These are phyloP conservation scores for Prinia subflava DNA, from an alignment of 2,113 vertebrate species.

Conservation along the genomic window DNA sequence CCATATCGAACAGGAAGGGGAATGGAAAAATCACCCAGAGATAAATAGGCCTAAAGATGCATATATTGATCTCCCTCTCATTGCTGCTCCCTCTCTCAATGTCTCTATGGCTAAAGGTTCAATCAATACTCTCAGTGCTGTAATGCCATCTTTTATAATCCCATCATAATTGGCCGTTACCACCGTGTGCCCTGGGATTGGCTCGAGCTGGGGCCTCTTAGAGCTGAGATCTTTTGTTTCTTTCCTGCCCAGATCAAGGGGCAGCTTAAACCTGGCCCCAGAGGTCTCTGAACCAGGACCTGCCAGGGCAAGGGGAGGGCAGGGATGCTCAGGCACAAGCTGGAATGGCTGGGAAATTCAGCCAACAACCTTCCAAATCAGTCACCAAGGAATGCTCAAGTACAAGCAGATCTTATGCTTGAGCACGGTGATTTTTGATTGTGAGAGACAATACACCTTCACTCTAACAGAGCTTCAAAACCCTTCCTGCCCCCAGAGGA, in stretches of 20 bases:
- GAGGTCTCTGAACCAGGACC: background rate
- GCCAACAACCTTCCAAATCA: background rate
- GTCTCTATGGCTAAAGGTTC: slow-evolving; percentile 77
- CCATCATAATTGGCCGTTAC: slow-evolving; percentile 80
- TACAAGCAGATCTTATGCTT: background rate
- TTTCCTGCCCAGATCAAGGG: background rate
- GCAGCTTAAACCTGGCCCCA: background rate
- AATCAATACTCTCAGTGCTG: slow-evolving; percentile 79
- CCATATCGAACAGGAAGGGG: slow-evolving; percentile 71
- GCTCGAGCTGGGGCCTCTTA: background rate
- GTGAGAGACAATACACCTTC: background rate
- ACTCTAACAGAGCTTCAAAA: background rate
- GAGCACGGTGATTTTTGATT: background rate
- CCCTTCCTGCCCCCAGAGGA: background rate
- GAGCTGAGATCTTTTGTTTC: background rate
- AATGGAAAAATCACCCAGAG: slow-evolving; percentile 68
- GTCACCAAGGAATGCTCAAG: background rate
- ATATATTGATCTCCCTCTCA: slow-evolving; percentile 55
- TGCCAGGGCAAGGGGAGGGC: background rate
- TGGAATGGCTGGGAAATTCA: background rate
- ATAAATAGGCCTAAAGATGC: slow-evolving; percentile 73
- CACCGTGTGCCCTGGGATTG: slow-evolving; percentile 64
- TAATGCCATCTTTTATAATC: slow-evolving; percentile 78
- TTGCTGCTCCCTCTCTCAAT: slow-evolving; percentile 72
- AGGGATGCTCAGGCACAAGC: background rate